Conservation (phyloP, 1,140 invertebrate genomes). For the Leguminivora glycinivorella region DNA sequence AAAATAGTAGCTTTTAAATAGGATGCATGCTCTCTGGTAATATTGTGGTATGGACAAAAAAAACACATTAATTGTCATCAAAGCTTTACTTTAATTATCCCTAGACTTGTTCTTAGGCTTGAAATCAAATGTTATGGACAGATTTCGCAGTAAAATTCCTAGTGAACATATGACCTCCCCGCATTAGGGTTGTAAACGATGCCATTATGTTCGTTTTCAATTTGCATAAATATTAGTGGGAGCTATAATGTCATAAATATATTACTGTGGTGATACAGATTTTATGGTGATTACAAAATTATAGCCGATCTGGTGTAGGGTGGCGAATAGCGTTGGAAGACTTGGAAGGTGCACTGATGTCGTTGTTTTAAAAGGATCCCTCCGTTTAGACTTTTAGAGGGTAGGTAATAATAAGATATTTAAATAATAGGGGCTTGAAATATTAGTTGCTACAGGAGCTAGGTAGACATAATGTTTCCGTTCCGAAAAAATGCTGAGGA, state of each 20-base stretch:
- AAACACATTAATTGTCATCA: no score
- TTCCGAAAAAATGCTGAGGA: no score
- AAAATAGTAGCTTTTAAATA: no score
- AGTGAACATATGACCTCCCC: conserved; percentile 27
- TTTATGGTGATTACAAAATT: conserved; percentile 77
- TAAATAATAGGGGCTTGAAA: no score
- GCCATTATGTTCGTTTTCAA: conserved; percentile 74
- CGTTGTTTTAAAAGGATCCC: neutral
- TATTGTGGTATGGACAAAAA: no score
- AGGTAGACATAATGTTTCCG: no score
- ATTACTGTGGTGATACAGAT: conserved; percentile 76
- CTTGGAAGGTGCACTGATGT: neutral
- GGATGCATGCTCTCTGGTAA: no score
- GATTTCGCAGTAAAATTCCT: neutral
- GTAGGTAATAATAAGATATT: neutral
- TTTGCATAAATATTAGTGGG: conserved; percentile 78
- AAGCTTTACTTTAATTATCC: no score
- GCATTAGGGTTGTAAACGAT: conserved; percentile 71
- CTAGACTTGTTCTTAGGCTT: no score
- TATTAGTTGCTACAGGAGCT: no score
- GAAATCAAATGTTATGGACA: neutral
- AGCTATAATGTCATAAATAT: conserved; percentile 76
- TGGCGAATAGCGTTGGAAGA: conserved; percentile 37
- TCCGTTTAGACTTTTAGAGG: no score
- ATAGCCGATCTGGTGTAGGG: conserved; percentile 48